Conservation (phyloP, 2,113 vertebrate genomes). For the Tangachromis dhanisi region DNA sequence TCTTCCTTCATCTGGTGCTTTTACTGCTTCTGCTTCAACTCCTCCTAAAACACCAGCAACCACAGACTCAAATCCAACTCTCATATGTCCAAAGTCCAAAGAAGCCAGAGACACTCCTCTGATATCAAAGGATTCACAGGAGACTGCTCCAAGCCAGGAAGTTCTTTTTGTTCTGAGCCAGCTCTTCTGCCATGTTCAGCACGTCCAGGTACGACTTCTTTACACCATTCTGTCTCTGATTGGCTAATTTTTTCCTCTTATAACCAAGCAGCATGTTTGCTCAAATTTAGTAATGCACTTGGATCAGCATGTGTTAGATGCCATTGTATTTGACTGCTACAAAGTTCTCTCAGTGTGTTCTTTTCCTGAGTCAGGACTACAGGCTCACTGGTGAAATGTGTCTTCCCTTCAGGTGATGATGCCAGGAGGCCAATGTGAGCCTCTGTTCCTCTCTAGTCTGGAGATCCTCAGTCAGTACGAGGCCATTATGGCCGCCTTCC, state of each 20-base stretch:
- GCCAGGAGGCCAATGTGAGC: conserved; percentile 70
- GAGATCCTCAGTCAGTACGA: conserved; percentile 86
- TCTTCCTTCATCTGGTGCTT: not conserved
- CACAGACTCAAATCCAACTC: not conserved
- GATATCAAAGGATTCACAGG: not conserved
- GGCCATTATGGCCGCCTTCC: conserved; percentile 64
- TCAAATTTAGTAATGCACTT: not conserved
- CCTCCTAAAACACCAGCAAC: not conserved
- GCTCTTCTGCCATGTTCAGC: conserved; percentile 89
- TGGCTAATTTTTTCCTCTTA: not conserved
- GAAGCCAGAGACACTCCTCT: not conserved
- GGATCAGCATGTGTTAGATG: not conserved
- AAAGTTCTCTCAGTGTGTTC: not conserved
- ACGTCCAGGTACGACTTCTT: conserved; percentile 70
- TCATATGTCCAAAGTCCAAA: not conserved
- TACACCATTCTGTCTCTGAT: not conserved
- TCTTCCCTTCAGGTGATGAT: conserved; percentile 78
- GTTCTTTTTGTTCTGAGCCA: conserved; percentile 84
- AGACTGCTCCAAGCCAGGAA: conserved; percentile 65
- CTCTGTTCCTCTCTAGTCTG: conserved; percentile 79
- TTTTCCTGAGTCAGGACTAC: not conserved
- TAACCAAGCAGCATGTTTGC: not conserved
- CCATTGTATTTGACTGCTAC: not conserved
- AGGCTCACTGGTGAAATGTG: not conserved
- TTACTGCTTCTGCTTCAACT: not conserved